These are phyloP conservation scores for Caranx melampygus DNA, from an alignment of 2,113 vertebrate genomes.

Conservation along the genomic window DNA sequence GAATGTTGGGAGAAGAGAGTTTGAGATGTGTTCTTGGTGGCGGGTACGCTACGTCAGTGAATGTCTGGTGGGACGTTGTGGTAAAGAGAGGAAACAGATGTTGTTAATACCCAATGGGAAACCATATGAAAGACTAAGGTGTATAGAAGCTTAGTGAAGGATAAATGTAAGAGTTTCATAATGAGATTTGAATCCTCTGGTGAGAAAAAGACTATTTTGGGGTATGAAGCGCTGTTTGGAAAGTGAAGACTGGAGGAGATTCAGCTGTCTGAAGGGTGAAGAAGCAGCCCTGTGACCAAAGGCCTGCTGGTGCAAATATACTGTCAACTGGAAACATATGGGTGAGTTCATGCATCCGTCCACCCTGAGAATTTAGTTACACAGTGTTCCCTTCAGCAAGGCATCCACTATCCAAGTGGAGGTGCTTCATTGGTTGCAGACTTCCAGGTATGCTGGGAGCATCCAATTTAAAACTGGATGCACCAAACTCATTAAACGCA, in stretches of 20 bases:
- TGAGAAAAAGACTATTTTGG: slow-evolving; percentile 39
- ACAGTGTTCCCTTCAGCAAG: background rate
- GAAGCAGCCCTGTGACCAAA: slow-evolving; percentile 8
- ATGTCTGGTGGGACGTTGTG: slow-evolving; percentile 59
- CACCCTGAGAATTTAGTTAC: slow-evolving; percentile 1
- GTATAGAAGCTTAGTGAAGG: slow-evolving; percentile 71
- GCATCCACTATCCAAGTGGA: background rate
- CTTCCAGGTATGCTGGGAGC: background rate
- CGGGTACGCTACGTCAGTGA: slow-evolving; percentile 51
- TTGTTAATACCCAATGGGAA: slow-evolving; percentile 62
- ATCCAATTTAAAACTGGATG: background rate
- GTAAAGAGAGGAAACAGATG: slow-evolving; percentile 78
- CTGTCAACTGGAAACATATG: slow-evolving; percentile 20
- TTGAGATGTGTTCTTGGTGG: slow-evolving; percentile 51
- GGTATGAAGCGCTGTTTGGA: slow-evolving; percentile 29
- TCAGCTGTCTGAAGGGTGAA: slow-evolving; percentile 2
- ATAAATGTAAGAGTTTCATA: slow-evolving; percentile 68
- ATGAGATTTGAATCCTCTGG: slow-evolving; percentile 64
- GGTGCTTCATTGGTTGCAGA: background rate
- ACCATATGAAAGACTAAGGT: slow-evolving; percentile 54
- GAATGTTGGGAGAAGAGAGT: slow-evolving; percentile 38
- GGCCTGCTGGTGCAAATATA: background rate
- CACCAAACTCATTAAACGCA: background rate
- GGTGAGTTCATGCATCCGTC: background rate
- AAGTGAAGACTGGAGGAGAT: slow-evolving; percentile 24